These are phyloP conservation scores for Alligator sinensis DNA, from an alignment of 2,113 vertebrate genomes.

Conservation along the genomic window DNA sequence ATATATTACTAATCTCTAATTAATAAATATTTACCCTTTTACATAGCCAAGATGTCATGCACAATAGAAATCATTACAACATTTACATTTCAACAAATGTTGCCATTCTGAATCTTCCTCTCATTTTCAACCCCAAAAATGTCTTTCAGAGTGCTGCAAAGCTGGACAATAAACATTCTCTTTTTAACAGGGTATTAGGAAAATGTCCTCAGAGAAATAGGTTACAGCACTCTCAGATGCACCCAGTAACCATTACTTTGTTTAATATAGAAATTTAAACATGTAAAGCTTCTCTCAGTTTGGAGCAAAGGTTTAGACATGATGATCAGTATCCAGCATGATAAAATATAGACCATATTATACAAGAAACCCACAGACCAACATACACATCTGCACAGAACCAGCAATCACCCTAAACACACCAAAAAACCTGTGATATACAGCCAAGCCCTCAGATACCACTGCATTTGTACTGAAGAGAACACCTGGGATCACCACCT, in stretches of 20 bases:
- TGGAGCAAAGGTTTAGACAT: not conserved
- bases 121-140: not conserved
- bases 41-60: not conserved
- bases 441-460: no score
- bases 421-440: no score
- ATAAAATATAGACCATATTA: no score
- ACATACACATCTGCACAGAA: no score
- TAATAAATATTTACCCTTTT: not conserved
- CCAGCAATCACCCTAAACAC: no score
- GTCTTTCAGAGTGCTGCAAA: not conserved
- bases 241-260: not conserved
- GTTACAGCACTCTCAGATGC: not conserved
- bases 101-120: not conserved
- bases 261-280: not conserved
- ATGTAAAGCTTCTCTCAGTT: not conserved
- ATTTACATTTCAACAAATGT: not conserved
- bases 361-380: no score
- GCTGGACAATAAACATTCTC: not conserved
- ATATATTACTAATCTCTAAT: not conserved
- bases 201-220: not conserved
- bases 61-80: not conserved
- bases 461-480: no score
- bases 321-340: no score
- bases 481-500: no score
- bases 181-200: not conserved